Percentiles rank a stretch among this genome's conserved stretches.
Conservation (phyloP, 2,888 invertebrate genomes). For the Tineola bisselliella region DNA sequence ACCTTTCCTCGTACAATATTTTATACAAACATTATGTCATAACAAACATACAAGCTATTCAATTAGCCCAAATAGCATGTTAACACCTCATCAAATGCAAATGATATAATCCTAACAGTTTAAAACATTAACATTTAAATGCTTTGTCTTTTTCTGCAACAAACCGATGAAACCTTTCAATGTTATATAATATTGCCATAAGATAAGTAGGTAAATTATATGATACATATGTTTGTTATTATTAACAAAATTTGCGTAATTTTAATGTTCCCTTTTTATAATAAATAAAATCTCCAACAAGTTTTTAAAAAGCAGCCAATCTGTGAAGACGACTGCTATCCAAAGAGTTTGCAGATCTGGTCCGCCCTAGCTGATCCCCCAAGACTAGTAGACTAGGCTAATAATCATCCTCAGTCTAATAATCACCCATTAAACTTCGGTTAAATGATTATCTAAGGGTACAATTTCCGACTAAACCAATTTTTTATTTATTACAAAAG, state of each 20-base stretch:
- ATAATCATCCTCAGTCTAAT: too few species aligned
- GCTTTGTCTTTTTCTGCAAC: background rate
- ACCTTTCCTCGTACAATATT: background rate
- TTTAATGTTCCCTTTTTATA: too few species aligned
- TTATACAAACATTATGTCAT: slow-evolving; percentile 21
- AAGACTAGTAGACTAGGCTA: too few species aligned
- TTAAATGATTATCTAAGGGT: too few species aligned
- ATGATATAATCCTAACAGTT: background rate
- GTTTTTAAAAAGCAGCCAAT: too few species aligned
- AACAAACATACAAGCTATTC: slow-evolving; percentile 24
- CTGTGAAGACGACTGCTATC: too few species aligned
- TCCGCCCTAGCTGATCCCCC: too few species aligned
- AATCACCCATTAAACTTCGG: too few species aligned
- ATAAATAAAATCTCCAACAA: too few species aligned
- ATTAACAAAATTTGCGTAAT: background rate
- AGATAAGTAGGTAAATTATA: background rate
- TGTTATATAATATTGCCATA: background rate
- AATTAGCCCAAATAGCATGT: slow-evolving; percentile 33
- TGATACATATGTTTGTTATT: background rate
- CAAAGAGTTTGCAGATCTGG: too few species aligned
- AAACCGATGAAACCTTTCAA: background rate
- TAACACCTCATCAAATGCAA: slow-evolving; percentile 20
- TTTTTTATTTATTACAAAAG: too few species aligned
- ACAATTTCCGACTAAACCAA: too few species aligned
- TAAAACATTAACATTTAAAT: slow-evolving; percentile 2